A percentile compares a stretch with the other conserved stretches of the same genome.
Conservation (phyloP, 2,888 invertebrate species). For the Dexiosoma caninum region DNA sequence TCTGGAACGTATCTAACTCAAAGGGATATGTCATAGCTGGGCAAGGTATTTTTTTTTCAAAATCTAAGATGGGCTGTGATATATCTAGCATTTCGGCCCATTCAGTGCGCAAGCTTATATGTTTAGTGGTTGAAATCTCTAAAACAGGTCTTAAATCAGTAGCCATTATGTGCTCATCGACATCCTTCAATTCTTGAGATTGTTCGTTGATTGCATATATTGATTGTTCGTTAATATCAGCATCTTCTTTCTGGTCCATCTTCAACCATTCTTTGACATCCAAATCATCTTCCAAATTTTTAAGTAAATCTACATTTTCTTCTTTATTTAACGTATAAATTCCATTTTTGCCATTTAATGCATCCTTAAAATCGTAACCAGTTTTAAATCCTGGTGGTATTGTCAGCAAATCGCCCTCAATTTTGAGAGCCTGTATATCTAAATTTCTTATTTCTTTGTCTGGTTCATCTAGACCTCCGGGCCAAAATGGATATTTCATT, state of each 20-base stretch:
- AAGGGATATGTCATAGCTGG: slow-evolving; percentile 93
- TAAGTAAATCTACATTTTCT: slow-evolving; percentile 72
- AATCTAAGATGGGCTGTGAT: slow-evolving; percentile 87
- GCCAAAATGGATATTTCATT: slow-evolving; percentile 91
- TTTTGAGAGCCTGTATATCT: slow-evolving; percentile 76
- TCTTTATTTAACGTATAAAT: slow-evolving; percentile 21
- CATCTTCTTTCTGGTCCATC: slow-evolving; percentile 65
- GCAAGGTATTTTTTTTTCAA: slow-evolving; percentile 87
- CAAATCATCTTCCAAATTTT: slow-evolving; percentile 72
- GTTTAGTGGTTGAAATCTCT: slow-evolving; percentile 81
- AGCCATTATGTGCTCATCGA: slow-evolving; percentile 74
- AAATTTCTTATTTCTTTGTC: slow-evolving; percentile 78
- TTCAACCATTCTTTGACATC: slow-evolving; percentile 76
- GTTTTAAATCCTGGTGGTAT: slow-evolving; percentile 84
- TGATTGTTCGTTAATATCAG: not conserved
- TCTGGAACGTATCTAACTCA: slow-evolving; percentile 97
- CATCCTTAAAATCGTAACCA: slow-evolving; percentile 79
- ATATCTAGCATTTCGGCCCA: slow-evolving; percentile 95
- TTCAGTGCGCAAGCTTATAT: slow-evolving; percentile 79
- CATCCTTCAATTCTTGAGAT: slow-evolving; percentile 68
- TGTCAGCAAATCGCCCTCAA: slow-evolving; percentile 77
- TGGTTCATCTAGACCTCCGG: slow-evolving; percentile 86
- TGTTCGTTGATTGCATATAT: slow-evolving; percentile 46
- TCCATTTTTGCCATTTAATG: slow-evolving; percentile 64
- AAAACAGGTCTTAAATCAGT: slow-evolving; percentile 81